These are phyloP conservation scores for Falco novaeseelandiae DNA, from an alignment of 2,797 vertebrate species.

Conservation along the genomic window DNA sequence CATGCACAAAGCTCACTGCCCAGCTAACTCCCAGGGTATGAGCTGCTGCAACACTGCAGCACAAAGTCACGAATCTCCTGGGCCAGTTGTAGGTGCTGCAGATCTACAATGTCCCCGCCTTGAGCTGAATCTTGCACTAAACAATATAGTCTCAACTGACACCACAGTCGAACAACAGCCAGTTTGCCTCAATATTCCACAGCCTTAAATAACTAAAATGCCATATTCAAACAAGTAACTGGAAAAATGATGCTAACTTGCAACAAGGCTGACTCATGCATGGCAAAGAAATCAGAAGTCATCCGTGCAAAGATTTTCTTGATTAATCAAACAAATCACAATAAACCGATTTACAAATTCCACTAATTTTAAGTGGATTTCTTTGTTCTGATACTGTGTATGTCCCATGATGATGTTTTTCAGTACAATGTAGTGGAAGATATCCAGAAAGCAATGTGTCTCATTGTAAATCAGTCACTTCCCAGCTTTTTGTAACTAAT, in stretches of 20 bases:
- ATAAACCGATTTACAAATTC: not conserved
- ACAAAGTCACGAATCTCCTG: accelerated
- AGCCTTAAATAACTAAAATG: not conserved
- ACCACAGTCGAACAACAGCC: accelerated
- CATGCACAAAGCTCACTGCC: not conserved
- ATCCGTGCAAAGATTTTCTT: not conserved
- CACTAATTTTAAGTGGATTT: not conserved
- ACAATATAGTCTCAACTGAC: not conserved
- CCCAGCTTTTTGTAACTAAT: conserved; percentile 37
- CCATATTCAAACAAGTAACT: not conserved
- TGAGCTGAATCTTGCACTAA: not conserved
- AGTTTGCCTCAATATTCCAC: not conserved
- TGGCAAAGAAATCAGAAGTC: not conserved
- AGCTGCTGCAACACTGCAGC: not conserved
- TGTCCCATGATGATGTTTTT: not conserved
- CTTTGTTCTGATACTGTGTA: not conserved
- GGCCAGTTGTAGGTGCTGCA: not conserved
- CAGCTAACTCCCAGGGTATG: not conserved
- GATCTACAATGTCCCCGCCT: not conserved
- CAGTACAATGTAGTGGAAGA: not conserved
- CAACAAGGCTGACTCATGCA: not conserved
- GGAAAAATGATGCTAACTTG: not conserved
- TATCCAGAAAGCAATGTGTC: conserved; percentile 6
- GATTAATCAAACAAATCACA: not conserved
- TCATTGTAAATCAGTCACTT: not conserved